A percentile compares a stretch with the other conserved stretches of the same genome.
Evolutionary conservation across 2,888 invertebrate species (phyloP).

Genomic region (Acrobasis suavella): DNA sequence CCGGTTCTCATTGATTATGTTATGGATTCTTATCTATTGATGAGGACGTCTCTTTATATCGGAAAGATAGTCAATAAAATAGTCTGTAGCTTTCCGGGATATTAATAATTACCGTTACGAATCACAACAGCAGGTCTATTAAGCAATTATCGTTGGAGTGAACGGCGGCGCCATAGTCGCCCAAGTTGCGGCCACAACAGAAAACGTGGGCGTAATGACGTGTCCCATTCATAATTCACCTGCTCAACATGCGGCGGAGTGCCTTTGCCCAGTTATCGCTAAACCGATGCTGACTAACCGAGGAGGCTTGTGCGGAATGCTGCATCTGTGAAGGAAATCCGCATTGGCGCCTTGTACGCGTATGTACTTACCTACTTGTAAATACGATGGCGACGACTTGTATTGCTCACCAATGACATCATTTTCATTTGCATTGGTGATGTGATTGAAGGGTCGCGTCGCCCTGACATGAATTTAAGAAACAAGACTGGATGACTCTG

Average conservation of each 20-base stretch:
- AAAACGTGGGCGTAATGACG: slow-evolving; percentile 52
- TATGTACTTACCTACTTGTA: slow-evolving; percentile 48
- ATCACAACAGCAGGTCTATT: slow-evolving; percentile 33
- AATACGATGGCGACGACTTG: slow-evolving; percentile 48
- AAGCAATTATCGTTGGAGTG: slow-evolving; percentile 32
- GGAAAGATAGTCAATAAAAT: neutral
- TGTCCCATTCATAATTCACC: slow-evolving; percentile 70
- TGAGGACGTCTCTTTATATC: slow-evolving; percentile 2
- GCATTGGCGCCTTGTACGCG: slow-evolving; percentile 68
- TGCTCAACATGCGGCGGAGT: slow-evolving; percentile 54
- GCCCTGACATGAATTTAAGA: slow-evolving; percentile 24
- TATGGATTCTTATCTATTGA: slow-evolving; percentile 12
- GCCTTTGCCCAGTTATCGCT: slow-evolving; percentile 58
- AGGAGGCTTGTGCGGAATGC: slow-evolving; percentile 67
- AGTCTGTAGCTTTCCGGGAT: slow-evolving; percentile 25
- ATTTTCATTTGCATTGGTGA: slow-evolving; percentile 61
- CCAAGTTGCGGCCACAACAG: slow-evolving; percentile 32
- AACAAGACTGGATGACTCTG: slow-evolving; percentile 12
- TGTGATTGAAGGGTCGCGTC: slow-evolving; percentile 45
- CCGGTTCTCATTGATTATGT: slow-evolving; percentile 33
- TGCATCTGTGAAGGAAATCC: slow-evolving; percentile 77
- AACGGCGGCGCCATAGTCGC: slow-evolving; percentile 38
- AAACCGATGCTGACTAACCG: slow-evolving; percentile 65
- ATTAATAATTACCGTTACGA: slow-evolving; percentile 33
- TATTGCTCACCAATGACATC: slow-evolving; percentile 63